Conservation (phyloP, 2,113 vertebrate species). For the Odontophorus gujanensis region DNA sequence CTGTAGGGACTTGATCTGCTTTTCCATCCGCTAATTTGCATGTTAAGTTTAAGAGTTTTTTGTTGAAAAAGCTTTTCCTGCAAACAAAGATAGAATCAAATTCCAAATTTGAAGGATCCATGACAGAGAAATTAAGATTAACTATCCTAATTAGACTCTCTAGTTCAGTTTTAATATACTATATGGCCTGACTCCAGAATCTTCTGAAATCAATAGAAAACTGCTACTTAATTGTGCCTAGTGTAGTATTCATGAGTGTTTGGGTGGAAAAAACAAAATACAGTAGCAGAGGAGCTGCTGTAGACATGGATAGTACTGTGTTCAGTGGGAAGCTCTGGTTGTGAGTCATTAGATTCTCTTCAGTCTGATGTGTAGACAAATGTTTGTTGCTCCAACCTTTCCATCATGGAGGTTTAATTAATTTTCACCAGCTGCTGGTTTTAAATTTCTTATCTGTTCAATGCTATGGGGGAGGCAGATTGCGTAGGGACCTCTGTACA, state of each 20-base stretch:
- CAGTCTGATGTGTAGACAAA: neutral
- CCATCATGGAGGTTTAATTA: neutral
- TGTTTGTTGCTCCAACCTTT: neutral
- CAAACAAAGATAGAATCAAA: neutral
- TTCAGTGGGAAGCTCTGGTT: neutral
- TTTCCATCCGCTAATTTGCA: neutral
- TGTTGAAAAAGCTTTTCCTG: neutral
- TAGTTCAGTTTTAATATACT: neutral
- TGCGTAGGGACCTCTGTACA: neutral
- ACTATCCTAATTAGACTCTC: neutral
- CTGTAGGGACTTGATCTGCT: accelerated
- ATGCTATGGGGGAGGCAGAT: neutral
- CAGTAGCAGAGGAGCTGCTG: neutral
- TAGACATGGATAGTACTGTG: neutral
- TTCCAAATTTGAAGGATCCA: neutral
- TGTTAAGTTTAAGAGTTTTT: neutral
- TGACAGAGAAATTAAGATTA: too few relatives aligned
- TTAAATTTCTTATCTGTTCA: neutral
- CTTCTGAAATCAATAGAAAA: neutral
- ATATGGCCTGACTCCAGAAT: neutral
- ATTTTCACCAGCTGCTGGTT: neutral
- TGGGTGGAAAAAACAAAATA: neutral
- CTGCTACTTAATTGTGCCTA: neutral
- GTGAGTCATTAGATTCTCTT: neutral
- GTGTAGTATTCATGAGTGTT: neutral